Evolutionary conservation across 92 coral and sea anemone species (phyloP), one percentile per base, ranked within the genome.

Genomic region (Porites divaricata): DNA sequence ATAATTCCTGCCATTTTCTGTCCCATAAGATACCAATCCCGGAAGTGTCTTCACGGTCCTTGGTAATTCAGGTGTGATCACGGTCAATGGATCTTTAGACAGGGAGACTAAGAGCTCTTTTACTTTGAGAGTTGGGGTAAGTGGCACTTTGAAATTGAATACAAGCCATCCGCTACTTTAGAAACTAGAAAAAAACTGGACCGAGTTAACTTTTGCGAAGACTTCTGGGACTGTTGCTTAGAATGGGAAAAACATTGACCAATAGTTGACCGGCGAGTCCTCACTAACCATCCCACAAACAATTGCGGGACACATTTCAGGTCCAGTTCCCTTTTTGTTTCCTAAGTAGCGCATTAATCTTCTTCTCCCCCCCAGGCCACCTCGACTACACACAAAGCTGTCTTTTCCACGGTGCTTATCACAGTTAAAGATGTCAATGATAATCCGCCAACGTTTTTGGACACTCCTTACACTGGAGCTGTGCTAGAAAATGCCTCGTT

Each of bases 401-500:
- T 96, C 11, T 94, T 77, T 61, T 86, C 98, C 19, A 92, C 93
- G 25, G 94, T 96, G 21, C 83, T 86, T 9, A 82, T 96, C 66
- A 88, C 98, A 63, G 88, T 96, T 16, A 77, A 87, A 70, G 99
- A 96, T 70, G 85, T 92, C 56, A 96, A 96, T 61, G 99, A 96
- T 76, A 96, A 96, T 59, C 62, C 86, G 12, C 99, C 99, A 7
- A 74, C 61, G 87, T 96, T 96, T 87, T 67, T 92, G 16, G 91
- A 88, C 62, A 91, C 85, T 13, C 93, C 95, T 23, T 96, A 96
- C 83, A 75, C 75, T 20, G 99, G 98, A n/a, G 83, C 88, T 13
- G 94, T 94, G 1, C 92, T 95, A 19, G 99, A 96, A 95, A 96
- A 96, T 64, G 93, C 99, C 1, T 97, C 99, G 16, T 68, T 86